Evolutionary conservation across 1,140 invertebrate genomes (phyloP).

Genomic region (Temnothorax longispinosus): DNA sequence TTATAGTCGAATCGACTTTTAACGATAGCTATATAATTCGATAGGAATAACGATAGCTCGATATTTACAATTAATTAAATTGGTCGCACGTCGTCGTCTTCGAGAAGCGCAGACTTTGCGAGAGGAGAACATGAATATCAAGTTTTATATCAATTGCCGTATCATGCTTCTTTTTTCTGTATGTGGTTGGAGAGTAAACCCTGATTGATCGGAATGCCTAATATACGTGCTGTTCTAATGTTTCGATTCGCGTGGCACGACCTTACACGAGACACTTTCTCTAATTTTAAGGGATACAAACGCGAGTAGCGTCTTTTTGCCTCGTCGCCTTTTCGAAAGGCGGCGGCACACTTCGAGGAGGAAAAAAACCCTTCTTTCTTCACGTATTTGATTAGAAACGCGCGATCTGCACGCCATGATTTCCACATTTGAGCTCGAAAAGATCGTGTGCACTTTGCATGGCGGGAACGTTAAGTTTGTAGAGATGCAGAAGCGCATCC

Average conservation of each 20-base stretch:
- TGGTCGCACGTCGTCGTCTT: constrained; percentile 27
- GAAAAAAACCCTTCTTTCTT: not conserved
- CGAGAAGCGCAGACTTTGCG: constrained; percentile 8
- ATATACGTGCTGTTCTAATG: not conserved
- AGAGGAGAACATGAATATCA: not conserved
- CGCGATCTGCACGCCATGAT: constrained; percentile 6
- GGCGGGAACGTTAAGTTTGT: not conserved
- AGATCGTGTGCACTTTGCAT: not conserved
- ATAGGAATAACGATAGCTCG: not conserved
- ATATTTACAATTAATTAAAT: constrained; percentile 56
- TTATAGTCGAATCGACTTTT: constrained; percentile 67
- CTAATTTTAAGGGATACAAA: constrained; percentile 1
- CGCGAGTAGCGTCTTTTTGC: not conserved
- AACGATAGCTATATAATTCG: constrained; percentile 49
- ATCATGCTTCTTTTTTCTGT: not conserved
- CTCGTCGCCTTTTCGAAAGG: constrained; percentile 33
- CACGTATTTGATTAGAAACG: constrained; percentile 12
- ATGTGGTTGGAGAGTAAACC: constrained; percentile 3
- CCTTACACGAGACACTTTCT: not conserved
- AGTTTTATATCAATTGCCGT: not conserved
- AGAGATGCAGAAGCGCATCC: constrained; percentile 19
- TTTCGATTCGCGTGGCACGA: not conserved
- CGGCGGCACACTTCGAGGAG: not conserved
- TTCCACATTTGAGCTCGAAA: not conserved
- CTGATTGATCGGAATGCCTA: constrained; percentile 9